Evolutionary conservation across 2,113 vertebrate species (phyloP).

Genomic region (Forbesichthys agassizii): DNA sequence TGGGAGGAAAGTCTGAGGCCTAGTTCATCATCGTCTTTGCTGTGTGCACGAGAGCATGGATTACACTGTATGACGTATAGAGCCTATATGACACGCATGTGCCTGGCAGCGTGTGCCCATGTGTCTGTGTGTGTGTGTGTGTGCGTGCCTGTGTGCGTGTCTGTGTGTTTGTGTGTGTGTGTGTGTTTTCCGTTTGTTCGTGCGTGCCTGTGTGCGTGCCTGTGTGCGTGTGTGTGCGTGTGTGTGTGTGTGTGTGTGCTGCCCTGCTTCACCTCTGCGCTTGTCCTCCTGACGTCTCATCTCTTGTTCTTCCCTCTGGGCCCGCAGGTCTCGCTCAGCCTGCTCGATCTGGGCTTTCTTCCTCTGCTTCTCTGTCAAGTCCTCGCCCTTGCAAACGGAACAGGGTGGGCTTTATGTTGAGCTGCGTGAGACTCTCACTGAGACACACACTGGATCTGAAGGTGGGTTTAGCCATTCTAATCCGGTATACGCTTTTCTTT

Average conservation of each 20-base stretch:
- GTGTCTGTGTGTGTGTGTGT: background rate
- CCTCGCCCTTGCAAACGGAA: slow-evolving; percentile 69
- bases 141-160: background rate
- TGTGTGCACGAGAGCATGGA: slow-evolving; percentile 55
- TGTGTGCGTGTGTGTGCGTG: background rate
- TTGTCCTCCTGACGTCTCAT: slow-evolving; percentile 47
- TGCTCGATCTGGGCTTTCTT: slow-evolving; percentile 61
- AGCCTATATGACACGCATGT: slow-evolving; percentile 5
- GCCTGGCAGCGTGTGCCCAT: background rate
- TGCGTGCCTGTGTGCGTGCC: no score
- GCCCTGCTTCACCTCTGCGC: slow-evolving; percentile 63
- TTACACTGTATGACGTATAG: slow-evolving; percentile 47
- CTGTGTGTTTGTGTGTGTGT: background rate
- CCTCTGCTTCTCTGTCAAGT: slow-evolving; percentile 40
- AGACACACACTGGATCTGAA: background rate
- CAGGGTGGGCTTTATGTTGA: slow-evolving; percentile 5
- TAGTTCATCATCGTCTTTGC: slow-evolving; percentile 62
- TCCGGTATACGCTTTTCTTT: background rate
- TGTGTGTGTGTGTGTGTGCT: slow-evolving; percentile 13
- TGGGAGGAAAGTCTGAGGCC: slow-evolving; percentile 43
- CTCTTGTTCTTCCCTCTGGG: slow-evolving; percentile 65
- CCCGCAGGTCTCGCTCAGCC: slow-evolving; percentile 53
- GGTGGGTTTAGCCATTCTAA: background rate
- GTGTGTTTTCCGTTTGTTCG: no score
- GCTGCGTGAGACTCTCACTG: no score